These are phyloP conservation scores for Sanderia malayensis DNA, from an alignment of 30 jellyfish, hydroid and myxozoan species.

Conservation along the genomic window DNA sequence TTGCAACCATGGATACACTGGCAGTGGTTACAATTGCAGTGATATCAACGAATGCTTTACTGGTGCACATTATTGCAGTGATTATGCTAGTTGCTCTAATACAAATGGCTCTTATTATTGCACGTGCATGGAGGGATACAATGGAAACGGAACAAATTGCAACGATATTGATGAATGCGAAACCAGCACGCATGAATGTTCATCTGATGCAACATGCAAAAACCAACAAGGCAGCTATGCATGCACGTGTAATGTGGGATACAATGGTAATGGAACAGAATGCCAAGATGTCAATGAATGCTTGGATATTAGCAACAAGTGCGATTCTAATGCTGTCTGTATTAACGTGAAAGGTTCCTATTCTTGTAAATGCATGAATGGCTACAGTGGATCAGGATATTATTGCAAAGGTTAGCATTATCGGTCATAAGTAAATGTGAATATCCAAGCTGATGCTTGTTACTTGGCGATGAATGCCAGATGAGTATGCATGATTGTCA, in stretches of 20 bases:
- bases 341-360: slow-evolving; percentile 27
- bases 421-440: too few species aligned
- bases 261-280: slow-evolving; percentile 58
- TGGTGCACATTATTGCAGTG: slow-evolving; percentile 31
- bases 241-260: slow-evolving; percentile 62
- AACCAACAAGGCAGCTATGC: slow-evolving; percentile 47
- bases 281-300: slow-evolving; percentile 33
- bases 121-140: slow-evolving; percentile 58
- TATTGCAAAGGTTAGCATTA: slow-evolving; percentile 27
- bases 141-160: slow-evolving; percentile 61
- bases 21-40: slow-evolving; percentile 22
- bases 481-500: neutral
- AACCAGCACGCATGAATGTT: slow-evolving; percentile 26
- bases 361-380: slow-evolving; percentile 35
- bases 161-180: slow-evolving; percentile 59
- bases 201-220: slow-evolving; percentile 34
- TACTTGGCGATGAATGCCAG: neutral
- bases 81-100: slow-evolving; percentile 40
- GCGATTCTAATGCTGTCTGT: slow-evolving; percentile 37
- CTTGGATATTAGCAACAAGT: neutral
- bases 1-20: slow-evolving; percentile 19
- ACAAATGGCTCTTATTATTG: slow-evolving; percentile 55
- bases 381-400: slow-evolving; percentile 68
- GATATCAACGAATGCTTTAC: slow-evolving; percentile 66
- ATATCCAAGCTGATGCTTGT: too few species aligned